Base-by-base conservation (phyloP, 2,888 invertebrate genomes). In the Drymonia ruficornis region DNA sequence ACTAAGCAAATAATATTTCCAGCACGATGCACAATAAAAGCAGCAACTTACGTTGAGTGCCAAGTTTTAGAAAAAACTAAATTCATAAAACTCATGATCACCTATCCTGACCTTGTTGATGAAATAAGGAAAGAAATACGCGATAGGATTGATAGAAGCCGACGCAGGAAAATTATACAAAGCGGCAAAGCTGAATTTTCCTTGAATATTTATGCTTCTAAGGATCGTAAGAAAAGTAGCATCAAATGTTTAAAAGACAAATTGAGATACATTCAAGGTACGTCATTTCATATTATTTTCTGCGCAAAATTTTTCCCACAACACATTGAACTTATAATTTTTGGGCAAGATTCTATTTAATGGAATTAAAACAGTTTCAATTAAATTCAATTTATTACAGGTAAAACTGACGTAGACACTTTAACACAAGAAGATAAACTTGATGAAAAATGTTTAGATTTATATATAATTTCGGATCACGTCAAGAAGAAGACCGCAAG, bases 1-100 rank as follows among this genome's bases (percentile, higher is more conserved):
- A 36, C 13, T n/a, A n/a, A 36, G 3, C 5, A 36, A 36, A n/a
- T 36, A 36, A 36, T 16, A 34, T 40, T 74, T 77, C 59, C 65
- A 92, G 91, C 93, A 7, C 85, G 92, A 61, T 91, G 93, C 49
- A 91, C 93, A 40, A 89, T 94, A 4, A 90, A 91, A 80, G 93
- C 94, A 16, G 89, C 91, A 5, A 88, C 88, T 15, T 93, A 93
- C 56, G 91, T 93, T 0, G 94, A 94, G 78, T 89, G 93, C 57
- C 92, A 93, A 81, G 90, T 91, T n/a, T 73, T 93, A 47, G 84
- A 90, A 57, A 91, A 91, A 65, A 87, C 87, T 0, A 90, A 91
- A 56, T 93, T 92, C 56, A 89, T 89, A 60, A 83, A 82, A 65
- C 80, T 93, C 36, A 93, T 93, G 87, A 81, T 89, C 16, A 89